Percentiles rank a stretch among this genome's conserved stretches.
Evolutionary conservation across 2,797 vertebrate species (phyloP).

Genomic region (Scleropages formosus): DNA sequence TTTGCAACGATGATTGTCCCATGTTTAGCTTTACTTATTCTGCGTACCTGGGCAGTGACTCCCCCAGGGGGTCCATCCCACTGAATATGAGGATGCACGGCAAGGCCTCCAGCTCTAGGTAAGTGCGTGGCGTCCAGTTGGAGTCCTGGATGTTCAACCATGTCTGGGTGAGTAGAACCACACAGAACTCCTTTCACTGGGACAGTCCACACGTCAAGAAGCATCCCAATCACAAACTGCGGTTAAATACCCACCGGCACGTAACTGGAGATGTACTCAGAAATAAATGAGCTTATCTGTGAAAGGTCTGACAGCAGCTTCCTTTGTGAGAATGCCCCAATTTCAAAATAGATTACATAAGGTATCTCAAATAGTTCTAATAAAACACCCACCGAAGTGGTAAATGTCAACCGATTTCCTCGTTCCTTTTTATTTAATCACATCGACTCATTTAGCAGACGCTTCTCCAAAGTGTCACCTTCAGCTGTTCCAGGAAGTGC

Average conservation of each 20-base stretch:
- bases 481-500: conserved; percentile 85
- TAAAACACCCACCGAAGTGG: too few relatives aligned
- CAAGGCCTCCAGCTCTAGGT: conserved; percentile 90
- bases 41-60: conserved; percentile 88
- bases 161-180: conserved; percentile 57
- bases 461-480: conserved; percentile 74
- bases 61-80: conserved; percentile 88
- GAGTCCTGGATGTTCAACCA: conserved; percentile 91
- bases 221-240: not conserved
- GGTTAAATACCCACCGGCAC: too few relatives aligned
- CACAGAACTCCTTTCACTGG: not conserved
- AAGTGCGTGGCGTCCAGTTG: conserved; percentile 87
- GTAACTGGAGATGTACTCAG: too few relatives aligned
- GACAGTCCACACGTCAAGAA: not conserved
- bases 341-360: too few relatives aligned
- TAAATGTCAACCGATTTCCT: too few relatives aligned
- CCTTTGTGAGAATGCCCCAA: too few relatives aligned
- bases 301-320: too few relatives aligned
- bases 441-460: too few relatives aligned
- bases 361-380: too few relatives aligned
- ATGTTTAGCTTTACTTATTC: not conserved
- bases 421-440: too few relatives aligned
- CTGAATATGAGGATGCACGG: conserved; percentile 94
- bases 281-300: not conserved
- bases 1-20: not conserved